Evolutionary conservation across 2,797 vertebrate species (phyloP).

Genomic region (Urophycis tenuis): DNA sequence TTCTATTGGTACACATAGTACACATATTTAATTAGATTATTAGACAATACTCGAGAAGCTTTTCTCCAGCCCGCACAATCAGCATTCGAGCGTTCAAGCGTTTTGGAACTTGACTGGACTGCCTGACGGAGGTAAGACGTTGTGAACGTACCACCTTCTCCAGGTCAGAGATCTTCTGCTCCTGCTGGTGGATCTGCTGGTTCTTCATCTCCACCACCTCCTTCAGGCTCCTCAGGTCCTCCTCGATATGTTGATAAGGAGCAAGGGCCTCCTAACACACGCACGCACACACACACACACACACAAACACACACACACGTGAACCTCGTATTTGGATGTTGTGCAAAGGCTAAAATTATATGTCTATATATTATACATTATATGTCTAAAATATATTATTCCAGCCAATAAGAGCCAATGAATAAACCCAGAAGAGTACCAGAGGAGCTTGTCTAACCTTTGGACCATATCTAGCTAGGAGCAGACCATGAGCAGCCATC

Average conservation of each 20-base stretch:
- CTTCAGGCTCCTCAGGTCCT: constrained; percentile 90
- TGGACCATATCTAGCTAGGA: background rate
- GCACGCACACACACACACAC: constrained; percentile 17
- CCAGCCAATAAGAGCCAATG: background rate
- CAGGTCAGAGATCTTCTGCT: constrained; percentile 88
- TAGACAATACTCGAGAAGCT: background rate
- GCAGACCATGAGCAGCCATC: background rate
- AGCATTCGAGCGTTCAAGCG: no score
- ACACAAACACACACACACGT: background rate
- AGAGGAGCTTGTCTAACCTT: background rate
- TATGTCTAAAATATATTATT: no score
- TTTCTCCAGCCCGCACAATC: no score
- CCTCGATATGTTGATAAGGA: constrained; percentile 90
- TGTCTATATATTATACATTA: no score
- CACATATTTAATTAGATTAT: background rate
- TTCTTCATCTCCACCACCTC: constrained; percentile 97
- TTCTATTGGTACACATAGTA: background rate
- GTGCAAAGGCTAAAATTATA: background rate
- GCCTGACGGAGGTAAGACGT: background rate
- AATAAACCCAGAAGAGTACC: background rate
- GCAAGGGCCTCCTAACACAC: constrained; percentile 78
- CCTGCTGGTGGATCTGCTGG: constrained; percentile 92
- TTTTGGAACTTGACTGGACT: background rate
- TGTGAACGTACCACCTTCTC: constrained; percentile 89
- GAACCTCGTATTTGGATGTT: background rate